Evolutionary conservation across 2,888 invertebrate genomes (phyloP), one percentile per base, ranked within the genome.

Genomic region (Nomada hirtipes): DNA sequence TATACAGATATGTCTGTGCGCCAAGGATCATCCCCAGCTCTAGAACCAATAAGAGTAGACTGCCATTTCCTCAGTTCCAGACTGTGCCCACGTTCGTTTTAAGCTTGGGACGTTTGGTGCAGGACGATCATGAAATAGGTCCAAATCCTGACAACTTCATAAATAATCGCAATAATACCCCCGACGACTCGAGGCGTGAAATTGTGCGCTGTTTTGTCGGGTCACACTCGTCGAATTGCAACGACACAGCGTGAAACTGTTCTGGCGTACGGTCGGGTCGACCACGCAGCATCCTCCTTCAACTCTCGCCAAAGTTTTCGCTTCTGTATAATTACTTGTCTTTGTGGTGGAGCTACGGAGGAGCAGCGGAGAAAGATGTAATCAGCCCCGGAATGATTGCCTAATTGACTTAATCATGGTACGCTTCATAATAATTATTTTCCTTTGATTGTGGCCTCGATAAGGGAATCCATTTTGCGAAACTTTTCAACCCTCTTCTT

Each of bases 391-490:
- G 57, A 83, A 86, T 79, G 84, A 88, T 88, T 85, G 77, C 82
- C 80, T 86, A 88, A 89, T 88, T 81, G 89, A 83, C 76, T 88
- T 78, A 86, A 86, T 84, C 86, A 80, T 73, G 79, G 78, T 67
- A 26, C 70, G 82, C 44, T 68, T 75, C 78, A 60, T 79, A 82
- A 82, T 85, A 84, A 85, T 85, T 82, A 84, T 82, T 78, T 79
- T 79, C 71, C 73, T 57, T 53, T 29, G 82, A 73, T 77, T 73
- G 53, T 74, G 47, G 64, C 50, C 20, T 13, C 53, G 83, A 75
- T 78, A 74, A 63, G 68, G 69, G 50, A 77, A 75, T 78, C 78
- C 64, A 68, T 82, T 83, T 60, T 53, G 55, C 20, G 65, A 20
- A 52, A 72, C 72, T 61, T 65, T 26, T n/a, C 18, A 57, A 50